Percentiles rank a stretch among this genome's conserved stretches.
These are phyloP conservation scores for Tromatobia lineatoria DNA, from an alignment of 2,888 invertebrate genomes.

Conservation along the genomic window DNA sequence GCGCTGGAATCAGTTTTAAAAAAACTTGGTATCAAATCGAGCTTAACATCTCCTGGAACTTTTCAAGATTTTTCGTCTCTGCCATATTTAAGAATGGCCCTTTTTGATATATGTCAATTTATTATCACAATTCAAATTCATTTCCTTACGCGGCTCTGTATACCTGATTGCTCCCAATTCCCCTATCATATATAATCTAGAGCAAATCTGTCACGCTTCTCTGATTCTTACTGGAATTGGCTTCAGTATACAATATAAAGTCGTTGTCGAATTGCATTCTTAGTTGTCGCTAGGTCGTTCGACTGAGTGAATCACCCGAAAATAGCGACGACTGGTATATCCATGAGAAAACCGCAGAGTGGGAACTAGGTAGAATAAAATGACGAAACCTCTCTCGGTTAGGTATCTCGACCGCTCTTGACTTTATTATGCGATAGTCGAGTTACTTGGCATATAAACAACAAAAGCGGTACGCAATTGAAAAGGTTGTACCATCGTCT, in stretches of 20 bases:
- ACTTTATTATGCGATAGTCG: conserved; percentile 36
- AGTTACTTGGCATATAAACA: conserved; percentile 60
- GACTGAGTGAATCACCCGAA: not conserved
- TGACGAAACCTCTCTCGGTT: conserved; percentile 5
- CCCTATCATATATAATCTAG: too few relatives aligned
- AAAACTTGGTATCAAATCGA: too few relatives aligned
- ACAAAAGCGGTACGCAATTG: conserved; percentile 52
- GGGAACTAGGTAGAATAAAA: conserved; percentile 4
- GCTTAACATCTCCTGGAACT: too few relatives aligned
- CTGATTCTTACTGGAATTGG: not conserved
- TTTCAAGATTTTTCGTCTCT: too few relatives aligned
- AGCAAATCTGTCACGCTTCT: not conserved
- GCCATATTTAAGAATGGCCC: too few relatives aligned
- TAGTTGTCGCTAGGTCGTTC: not conserved
- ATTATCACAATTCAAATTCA: too few relatives aligned
- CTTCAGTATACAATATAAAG: not conserved
- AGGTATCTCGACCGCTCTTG: conserved; percentile 24
- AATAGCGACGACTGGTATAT: not conserved
- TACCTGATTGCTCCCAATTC: too few relatives aligned
- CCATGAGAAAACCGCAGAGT: not conserved
- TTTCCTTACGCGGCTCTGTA: too few relatives aligned
- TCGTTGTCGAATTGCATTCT: conserved; percentile 8
- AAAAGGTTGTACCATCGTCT: conserved; percentile 14
- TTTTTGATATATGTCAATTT: too few relatives aligned
- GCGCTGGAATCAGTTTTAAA: too few relatives aligned